phyloP scores from a whole-genome alignment of 2,113 vertebrate species.

The Conger conger region DNA sequence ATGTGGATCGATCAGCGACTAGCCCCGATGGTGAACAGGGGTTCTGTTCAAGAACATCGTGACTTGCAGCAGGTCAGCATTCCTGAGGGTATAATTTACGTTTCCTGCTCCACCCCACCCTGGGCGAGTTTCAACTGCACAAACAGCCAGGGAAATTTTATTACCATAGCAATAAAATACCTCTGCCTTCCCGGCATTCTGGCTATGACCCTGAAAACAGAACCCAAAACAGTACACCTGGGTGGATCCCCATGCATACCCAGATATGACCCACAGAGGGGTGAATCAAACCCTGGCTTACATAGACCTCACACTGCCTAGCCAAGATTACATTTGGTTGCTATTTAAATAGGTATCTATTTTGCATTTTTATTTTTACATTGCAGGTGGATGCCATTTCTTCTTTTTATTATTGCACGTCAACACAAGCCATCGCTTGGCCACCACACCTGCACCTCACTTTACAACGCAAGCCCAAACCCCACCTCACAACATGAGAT shows the following conservation, averaged over 20 bases:
- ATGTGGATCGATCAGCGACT: background rate
- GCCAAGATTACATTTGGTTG: background rate
- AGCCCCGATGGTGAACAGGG: background rate
- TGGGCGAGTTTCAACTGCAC: background rate
- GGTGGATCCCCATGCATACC: background rate
- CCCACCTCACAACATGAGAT: background rate
- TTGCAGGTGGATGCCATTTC: too few relatives aligned
- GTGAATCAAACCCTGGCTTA: background rate
- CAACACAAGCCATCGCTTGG: too few relatives aligned
- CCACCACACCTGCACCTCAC: background rate
- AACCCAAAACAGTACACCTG: background rate
- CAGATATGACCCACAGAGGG: background rate
- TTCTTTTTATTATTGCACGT: too few relatives aligned
- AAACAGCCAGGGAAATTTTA: background rate
- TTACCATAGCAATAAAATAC: background rate
- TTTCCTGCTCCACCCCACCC: background rate
- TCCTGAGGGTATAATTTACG: background rate
- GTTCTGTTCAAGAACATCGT: background rate
- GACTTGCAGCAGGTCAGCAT: background rate
- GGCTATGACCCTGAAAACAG: background rate
- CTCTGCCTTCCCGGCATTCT: background rate
- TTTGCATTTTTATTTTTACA: too few relatives aligned
- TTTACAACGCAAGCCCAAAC: background rate
- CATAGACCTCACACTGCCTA: background rate
- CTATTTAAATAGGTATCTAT: too few relatives aligned